Evolutionary conservation across 2,888 invertebrate species (phyloP).

Genomic region (Netelia fuscicornis): DNA sequence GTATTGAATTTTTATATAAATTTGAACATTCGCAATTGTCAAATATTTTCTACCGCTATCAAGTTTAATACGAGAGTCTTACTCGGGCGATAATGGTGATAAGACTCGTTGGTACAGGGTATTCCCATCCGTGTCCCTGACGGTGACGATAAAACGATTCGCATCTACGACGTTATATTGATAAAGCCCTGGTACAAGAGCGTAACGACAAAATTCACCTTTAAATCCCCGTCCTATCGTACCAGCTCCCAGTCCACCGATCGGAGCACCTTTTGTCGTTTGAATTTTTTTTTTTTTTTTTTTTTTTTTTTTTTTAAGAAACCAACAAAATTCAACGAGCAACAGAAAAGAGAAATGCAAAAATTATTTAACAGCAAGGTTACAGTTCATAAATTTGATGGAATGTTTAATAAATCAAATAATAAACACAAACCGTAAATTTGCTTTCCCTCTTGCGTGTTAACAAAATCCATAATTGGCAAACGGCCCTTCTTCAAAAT

Average conservation of each 20-base stretch:
- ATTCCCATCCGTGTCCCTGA: slow-evolving; percentile 89
- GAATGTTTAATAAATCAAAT: neutral
- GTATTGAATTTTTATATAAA: too few species aligned
- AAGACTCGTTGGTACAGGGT: slow-evolving; percentile 93
- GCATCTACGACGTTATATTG: slow-evolving; percentile 93
- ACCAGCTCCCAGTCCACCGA: slow-evolving; percentile 93
- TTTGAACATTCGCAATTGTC: neutral
- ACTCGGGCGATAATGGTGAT: slow-evolving; percentile 88
- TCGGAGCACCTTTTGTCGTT: slow-evolving; percentile 89
- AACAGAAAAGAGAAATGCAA: neutral
- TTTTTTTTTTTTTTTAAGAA: neutral
- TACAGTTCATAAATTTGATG: slow-evolving; percentile 10
- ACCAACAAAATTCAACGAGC: too few species aligned
- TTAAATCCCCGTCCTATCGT: slow-evolving; percentile 96
- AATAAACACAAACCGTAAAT: slow-evolving; percentile 89
- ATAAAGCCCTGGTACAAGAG: slow-evolving; percentile 95
- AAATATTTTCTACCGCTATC: neutral
- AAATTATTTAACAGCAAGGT: neutral
- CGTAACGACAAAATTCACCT: slow-evolving; percentile 97
- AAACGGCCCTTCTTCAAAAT: slow-evolving; percentile 88
- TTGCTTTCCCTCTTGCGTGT: slow-evolving; percentile 90
- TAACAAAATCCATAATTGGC: slow-evolving; percentile 93
- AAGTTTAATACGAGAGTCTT: slow-evolving; percentile 80
- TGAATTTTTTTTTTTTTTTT: slow-evolving; percentile 7
- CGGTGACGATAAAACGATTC: slow-evolving; percentile 96